Evolutionary conservation across 2,797 vertebrate species (phyloP), one percentile per base, ranked within the genome.

Genomic region (Zenarchopterus dispar): DNA sequence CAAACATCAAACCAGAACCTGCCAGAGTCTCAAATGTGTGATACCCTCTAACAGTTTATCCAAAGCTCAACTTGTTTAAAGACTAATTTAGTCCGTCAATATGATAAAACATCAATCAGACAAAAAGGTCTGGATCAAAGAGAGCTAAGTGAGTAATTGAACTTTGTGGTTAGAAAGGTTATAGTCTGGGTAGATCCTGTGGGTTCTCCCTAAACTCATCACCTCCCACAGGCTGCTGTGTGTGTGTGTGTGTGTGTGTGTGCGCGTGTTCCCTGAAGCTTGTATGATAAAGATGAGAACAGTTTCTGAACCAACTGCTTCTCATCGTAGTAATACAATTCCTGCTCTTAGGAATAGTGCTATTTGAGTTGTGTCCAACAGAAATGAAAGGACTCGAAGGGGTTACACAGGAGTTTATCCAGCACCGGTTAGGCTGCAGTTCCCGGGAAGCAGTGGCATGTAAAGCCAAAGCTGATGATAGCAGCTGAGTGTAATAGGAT

Each of bases 101-200:
- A 67, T 66, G 73, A 81, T 68, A 80, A 82, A 77, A 49, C 69
- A 65, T 65, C 69, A 75, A 63, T 81, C 73, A 73, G 68, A 61
- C 53, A 51, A 44, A 52, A 43, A 41, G 50, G 26, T 70, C 61
- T 67, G 71, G 75, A 82, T 83, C 83, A 84, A 80, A 84, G 78
- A 73, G 58, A 67, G 62, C 47, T 80, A 86, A 87, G 80, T 84
- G 79, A 85, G 77, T 86, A 81, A 81, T 84, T 87, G 77, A 81
- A 82, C 80, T 87, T 75, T 87, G 88, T 75, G 85, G 85, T 84
- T 80, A 39, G 56, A 75, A 67, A 86, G 81, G 82, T 86, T 86
- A 73, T 22, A 80, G 72, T 82, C 62, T 78, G 0, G 31, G 64
- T 56, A 67, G 60, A 67, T 64, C 76, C 56, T 62, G 54, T 24